phyloP scores from a whole-genome alignment of 2,113 vertebrate species.

The Gadus chalcogrammus region DNA sequence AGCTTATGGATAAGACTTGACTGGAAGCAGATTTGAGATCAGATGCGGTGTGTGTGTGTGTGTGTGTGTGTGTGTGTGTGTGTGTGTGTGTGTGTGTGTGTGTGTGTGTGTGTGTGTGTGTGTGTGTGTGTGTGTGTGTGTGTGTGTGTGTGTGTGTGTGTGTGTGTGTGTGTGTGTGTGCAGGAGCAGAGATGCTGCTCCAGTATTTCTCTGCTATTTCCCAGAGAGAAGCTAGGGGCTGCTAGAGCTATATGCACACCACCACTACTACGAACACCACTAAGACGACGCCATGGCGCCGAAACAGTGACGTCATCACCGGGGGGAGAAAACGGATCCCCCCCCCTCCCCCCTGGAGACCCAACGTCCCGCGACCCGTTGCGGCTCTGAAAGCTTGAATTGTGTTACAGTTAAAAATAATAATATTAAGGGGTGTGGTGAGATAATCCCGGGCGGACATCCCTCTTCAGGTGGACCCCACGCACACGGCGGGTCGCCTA shows the following conservation, averaged over 20 bases:
- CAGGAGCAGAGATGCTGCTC: too few relatives aligned
- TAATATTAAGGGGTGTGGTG: slow-evolving; percentile 29
- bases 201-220: slow-evolving; percentile 39
- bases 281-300: neutral
- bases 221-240: slow-evolving; percentile 46
- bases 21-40: slow-evolving; percentile 41
- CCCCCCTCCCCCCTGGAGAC: slow-evolving; percentile 16
- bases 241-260: slow-evolving; percentile 40
- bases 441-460: slow-evolving; percentile 67
- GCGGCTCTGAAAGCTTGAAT: slow-evolving; percentile 26
- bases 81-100: too few relatives aligned
- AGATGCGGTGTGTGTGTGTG: slow-evolving; percentile 30
- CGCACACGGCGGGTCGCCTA: slow-evolving; percentile 42
- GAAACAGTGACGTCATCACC: slow-evolving; percentile 41
- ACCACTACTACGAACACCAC: neutral
- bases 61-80: too few relatives aligned
- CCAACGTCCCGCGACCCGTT: slow-evolving; percentile 1
- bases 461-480: slow-evolving; percentile 61
- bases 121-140: too few relatives aligned
- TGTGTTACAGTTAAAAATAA: slow-evolving; percentile 9
- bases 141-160: neutral
- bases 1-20: slow-evolving; percentile 24
- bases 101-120: too few relatives aligned
- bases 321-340: slow-evolving; percentile 15
- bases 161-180: neutral